Evolutionary conservation across 1,140 invertebrate genomes (phyloP).

Genomic region (Bombus picipes): DNA sequence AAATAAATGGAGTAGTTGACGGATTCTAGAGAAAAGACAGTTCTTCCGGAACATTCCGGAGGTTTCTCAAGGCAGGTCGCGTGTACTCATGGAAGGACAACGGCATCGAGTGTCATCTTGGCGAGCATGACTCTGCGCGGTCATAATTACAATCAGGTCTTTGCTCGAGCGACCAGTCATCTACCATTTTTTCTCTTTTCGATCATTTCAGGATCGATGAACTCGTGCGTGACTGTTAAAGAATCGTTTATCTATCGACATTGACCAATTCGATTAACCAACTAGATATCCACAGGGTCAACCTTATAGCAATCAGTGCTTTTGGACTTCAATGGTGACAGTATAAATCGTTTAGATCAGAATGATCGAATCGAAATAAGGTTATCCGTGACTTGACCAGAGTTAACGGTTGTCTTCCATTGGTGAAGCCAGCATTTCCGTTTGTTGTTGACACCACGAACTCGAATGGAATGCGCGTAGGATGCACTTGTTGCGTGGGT

Average conservation of each 20-base stretch:
- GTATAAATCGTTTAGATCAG: not conserved
- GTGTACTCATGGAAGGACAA: conserved; percentile 42
- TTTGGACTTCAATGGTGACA: conserved; percentile 57
- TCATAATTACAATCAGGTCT: conserved; percentile 65
- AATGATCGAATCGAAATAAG: conserved; percentile 4
- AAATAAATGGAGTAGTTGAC: not conserved
- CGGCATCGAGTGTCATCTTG: conserved; percentile 56
- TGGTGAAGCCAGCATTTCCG: not conserved
- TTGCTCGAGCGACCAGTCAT: conserved; percentile 48
- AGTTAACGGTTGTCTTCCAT: conserved; percentile 22
- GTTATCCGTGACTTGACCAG: not conserved
- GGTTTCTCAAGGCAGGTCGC: conserved; percentile 6
- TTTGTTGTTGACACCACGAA: not conserved
- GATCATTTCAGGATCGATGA: conserved; percentile 25
- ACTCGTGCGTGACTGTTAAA: conserved; percentile 34
- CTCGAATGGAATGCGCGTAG: conserved; percentile 29
- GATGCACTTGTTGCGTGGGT: conserved; percentile 38
- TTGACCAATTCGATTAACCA: not conserved
- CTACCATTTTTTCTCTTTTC: conserved; percentile 12
- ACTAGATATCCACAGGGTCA: conserved; percentile 6
- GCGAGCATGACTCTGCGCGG: conserved; percentile 63
- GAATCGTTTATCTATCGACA: not conserved
- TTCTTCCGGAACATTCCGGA: conserved; percentile 18
- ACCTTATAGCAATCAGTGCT: conserved; percentile 33
- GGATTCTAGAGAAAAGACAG: not conserved